These are phyloP conservation scores for Trialeurodes vaporariorum DNA, from an alignment of 1,140 invertebrate species.

Conservation along the genomic window DNA sequence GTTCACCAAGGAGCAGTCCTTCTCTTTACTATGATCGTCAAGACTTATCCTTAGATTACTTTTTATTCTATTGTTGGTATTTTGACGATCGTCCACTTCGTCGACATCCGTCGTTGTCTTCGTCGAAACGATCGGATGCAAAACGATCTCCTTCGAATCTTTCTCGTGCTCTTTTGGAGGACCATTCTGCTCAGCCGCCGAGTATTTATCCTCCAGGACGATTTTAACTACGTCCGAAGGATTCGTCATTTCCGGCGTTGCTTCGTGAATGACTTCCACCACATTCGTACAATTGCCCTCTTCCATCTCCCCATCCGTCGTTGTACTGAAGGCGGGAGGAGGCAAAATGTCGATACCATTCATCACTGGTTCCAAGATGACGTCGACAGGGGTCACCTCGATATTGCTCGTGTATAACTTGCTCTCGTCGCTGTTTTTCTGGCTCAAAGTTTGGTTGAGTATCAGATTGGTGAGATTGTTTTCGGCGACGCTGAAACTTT, in stretches of 20 bases:
- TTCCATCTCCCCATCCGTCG: background rate
- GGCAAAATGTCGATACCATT: background rate
- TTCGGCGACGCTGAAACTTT: background rate
- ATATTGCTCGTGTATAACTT: background rate
- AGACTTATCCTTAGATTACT: slow-evolving; percentile 3
- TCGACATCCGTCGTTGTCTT: slow-evolving; percentile 7
- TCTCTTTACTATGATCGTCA: background rate
- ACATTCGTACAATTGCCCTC: background rate
- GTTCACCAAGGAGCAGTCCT: slow-evolving; percentile 2
- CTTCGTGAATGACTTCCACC: background rate
- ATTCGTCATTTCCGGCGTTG: background rate
- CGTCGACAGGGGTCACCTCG: background rate
- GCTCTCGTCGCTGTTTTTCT: background rate
- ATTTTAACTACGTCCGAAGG: background rate
- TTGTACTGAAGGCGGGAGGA: background rate
- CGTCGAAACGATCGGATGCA: slow-evolving; percentile 5
- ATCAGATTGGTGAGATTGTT: background rate
- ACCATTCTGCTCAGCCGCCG: background rate
- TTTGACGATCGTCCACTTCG: background rate
- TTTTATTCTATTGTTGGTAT: slow-evolving; percentile 14
- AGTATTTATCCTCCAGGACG: background rate
- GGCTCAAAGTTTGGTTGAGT: background rate
- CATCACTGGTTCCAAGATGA: background rate
- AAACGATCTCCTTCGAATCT: background rate
- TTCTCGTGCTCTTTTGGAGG: background rate